These are phyloP conservation scores for Apamea epomidion DNA, from an alignment of 2,888 invertebrate species.

Conservation along the genomic window DNA sequence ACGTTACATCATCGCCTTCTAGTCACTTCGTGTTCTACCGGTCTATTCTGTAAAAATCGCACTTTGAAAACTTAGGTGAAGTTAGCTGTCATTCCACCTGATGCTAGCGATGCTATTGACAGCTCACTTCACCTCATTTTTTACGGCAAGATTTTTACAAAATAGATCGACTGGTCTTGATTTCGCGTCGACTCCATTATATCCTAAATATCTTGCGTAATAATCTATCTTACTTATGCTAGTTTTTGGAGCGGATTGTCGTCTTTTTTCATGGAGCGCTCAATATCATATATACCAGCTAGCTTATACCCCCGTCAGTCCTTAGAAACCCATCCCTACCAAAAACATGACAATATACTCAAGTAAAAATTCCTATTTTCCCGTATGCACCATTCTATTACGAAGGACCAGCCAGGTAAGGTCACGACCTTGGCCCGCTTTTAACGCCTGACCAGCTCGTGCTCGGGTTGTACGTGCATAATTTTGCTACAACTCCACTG, in stretches of 20 bases:
- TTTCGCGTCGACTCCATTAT: neutral
- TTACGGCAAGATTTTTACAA: neutral
- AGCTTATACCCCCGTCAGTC: neutral
- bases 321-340: neutral
- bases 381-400: conserved; percentile 35
- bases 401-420: conserved; percentile 66
- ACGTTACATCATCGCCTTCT: neutral
- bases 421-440: conserved; percentile 66
- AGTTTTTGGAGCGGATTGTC: too few species aligned
- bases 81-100: neutral
- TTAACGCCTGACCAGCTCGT: conserved; percentile 35
- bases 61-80: neutral
- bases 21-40: neutral
- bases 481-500: conserved; percentile 37
- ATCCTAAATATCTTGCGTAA: neutral
- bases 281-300: neutral
- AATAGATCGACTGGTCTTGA: neutral
- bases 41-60: neutral
- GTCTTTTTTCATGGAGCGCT: neutral
- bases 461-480: conserved; percentile 34
- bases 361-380: conserved; percentile 4
- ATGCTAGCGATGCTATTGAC: too few species aligned
- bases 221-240: neutral
- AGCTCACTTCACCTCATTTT: neutral
- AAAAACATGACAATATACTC: conserved; percentile 8